These are phyloP conservation scores for Drosophila orosa DNA, from an alignment of 1,140 invertebrate species.

Conservation along the genomic window DNA sequence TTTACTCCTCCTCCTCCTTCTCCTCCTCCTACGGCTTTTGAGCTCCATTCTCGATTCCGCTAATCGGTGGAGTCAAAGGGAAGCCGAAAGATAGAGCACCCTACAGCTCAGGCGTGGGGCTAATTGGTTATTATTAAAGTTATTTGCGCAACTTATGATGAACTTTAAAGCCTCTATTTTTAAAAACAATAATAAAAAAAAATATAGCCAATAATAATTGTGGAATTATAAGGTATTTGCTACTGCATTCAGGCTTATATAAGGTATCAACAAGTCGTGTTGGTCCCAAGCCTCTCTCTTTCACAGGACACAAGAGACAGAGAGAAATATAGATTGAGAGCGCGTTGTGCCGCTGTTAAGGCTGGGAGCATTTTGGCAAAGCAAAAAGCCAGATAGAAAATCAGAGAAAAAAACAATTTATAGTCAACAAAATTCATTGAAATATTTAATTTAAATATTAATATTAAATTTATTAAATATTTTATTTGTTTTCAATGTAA, in stretches of 20 bases:
- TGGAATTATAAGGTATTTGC: background rate
- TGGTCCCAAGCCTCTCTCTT: background rate
- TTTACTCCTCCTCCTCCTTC: background rate
- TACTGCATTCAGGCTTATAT: background rate
- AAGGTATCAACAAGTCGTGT: constrained; percentile 10
- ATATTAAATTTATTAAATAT: too few relatives aligned
- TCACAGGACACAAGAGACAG: background rate
- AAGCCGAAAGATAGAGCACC: constrained; percentile 2
- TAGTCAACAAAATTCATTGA: too few relatives aligned
- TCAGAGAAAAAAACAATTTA: too few relatives aligned
- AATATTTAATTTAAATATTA: too few relatives aligned
- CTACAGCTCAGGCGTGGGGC: background rate
- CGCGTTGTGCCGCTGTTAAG: background rate
- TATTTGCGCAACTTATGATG: too few relatives aligned
- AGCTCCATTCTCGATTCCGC: constrained; percentile 10
- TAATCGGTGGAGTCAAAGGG: constrained; percentile 17
- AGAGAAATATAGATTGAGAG: too few relatives aligned
- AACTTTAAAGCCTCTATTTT: too few relatives aligned
- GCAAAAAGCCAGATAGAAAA: background rate
- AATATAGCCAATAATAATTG: too few relatives aligned
- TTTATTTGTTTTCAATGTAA: too few relatives aligned
- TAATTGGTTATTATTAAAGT: background rate
- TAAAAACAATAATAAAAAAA: too few relatives aligned
- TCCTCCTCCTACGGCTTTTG: background rate
- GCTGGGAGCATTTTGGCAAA: background rate